phyloP scores from a whole-genome alignment of 2,113 vertebrate genomes.

The Saccopteryx bilineata region DNA sequence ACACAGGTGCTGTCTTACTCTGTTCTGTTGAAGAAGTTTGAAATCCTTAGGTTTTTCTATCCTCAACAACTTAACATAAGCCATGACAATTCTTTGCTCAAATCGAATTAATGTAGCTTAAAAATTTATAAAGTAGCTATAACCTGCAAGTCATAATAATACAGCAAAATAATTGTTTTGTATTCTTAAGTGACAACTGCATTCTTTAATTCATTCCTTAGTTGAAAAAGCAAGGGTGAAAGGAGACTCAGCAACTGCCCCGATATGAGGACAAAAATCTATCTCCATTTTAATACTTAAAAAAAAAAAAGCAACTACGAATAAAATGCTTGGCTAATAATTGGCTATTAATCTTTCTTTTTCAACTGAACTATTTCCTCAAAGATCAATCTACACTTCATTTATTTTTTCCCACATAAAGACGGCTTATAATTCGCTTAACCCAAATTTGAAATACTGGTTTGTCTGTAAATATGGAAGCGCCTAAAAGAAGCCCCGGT shows the following conservation, averaged over 20 bases:
- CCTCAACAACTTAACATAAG: conserved; percentile 9
- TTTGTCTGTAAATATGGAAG: conserved; percentile 76
- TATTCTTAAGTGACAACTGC: not conserved
- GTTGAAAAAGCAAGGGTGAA: not conserved
- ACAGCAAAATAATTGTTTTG: not conserved
- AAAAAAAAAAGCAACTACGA: conserved; percentile 36
- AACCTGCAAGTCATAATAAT: conserved; percentile 1
- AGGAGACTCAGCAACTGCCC: not conserved
- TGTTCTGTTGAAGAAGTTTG: conserved; percentile 46
- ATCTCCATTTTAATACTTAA: conserved; percentile 47
- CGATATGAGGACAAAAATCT: conserved; percentile 38
- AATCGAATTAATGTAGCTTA: conserved; percentile 20
- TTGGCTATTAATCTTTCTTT: conserved; percentile 53
- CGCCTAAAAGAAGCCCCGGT: conserved; percentile 60
- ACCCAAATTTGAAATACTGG: conserved; percentile 72
- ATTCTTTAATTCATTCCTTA: conserved; percentile 23
- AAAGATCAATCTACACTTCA: conserved; percentile 76
- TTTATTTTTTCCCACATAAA: conserved; percentile 79
- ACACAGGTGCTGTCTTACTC: conserved; percentile 43
- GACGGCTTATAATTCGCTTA: conserved; percentile 74
- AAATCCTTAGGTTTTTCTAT: conserved; percentile 23
- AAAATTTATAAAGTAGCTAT: not conserved
- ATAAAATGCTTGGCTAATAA: conserved; percentile 58
- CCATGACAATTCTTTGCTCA: not conserved
- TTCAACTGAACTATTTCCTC: conserved; percentile 54